Base-by-base conservation (phyloP, 2,113 vertebrate species). In the Bos indicus region DNA sequence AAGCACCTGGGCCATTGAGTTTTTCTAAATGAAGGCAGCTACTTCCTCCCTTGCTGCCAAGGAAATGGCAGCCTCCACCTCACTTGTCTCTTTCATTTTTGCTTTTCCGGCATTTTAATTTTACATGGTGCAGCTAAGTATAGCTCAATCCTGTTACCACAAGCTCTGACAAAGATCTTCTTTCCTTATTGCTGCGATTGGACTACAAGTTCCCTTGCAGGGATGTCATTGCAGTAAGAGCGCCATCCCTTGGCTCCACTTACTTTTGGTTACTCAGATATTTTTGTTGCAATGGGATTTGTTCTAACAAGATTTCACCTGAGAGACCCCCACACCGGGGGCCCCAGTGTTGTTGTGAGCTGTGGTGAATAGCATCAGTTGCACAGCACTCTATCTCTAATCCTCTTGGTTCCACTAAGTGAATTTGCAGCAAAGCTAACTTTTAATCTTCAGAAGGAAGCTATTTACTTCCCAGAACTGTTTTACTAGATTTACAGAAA, bases 361-460 rank as follows among this genome's bases (percentile, higher is more conserved):
- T 30, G 15, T 78, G 48, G 26, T 62, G 43, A 94, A 48, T 56
- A 64, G 23, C 19, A 92, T 23, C 16, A 21, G 16, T 77, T 78
- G 14, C 51, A n/a, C 13, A 94, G 12, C 48, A 48, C 36, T 92
- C 84, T 60, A 57, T 94, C 64, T 71, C 36, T 97, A 88, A 93
- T 95, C 30, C 51, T 82, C 84, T 80, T 92, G 87, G 26, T 95
- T 96, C 46, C 67, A 87, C 36, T 83, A 78, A 92, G 33, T 64
- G 26, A 74, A 91, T 96, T 57, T 62, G 26, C 40, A 82, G 74
- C 96, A 26, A 93, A 67, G 30, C 6, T 64, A 81, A 92, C 4
- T 12, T 96, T 96, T 94, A 95, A 80, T 95, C 81, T 95, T 95
- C 64, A 90, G 85, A 95, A 94, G 71, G 26, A 98, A 80, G 17